phyloP scores from a whole-genome alignment of 2,888 invertebrate genomes.

The Melipona beecheii region DNA sequence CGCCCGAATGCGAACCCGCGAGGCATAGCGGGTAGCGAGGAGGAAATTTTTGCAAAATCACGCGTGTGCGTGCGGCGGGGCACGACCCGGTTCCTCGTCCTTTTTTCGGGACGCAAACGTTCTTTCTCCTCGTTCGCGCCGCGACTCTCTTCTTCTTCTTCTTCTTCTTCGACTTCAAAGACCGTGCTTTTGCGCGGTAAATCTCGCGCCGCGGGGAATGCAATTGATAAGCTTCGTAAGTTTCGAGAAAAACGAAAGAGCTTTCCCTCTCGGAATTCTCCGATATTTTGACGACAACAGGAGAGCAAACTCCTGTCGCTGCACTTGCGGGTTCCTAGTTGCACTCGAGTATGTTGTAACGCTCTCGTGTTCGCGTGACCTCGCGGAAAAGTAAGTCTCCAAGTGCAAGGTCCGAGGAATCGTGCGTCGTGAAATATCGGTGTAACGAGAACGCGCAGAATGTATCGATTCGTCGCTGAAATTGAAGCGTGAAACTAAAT shows the following conservation, averaged over 20 bases:
- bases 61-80: not conserved
- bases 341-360: too few species aligned
- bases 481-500: too few species aligned
- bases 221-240: slow-evolving; percentile 57
- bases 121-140: slow-evolving; percentile 29
- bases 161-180: slow-evolving; percentile 39
- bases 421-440: too few species aligned
- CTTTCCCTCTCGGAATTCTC: slow-evolving; percentile 33
- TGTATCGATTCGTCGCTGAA: too few species aligned
- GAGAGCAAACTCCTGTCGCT: slow-evolving; percentile 2
- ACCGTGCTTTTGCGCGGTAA: slow-evolving; percentile 43
- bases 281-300: not conserved
- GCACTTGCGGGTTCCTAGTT: not conserved
- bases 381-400: too few species aligned
- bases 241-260: slow-evolving; percentile 12
- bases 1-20: slow-evolving; percentile 13
- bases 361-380: too few species aligned
- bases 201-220: slow-evolving; percentile 55
- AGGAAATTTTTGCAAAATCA: slow-evolving; percentile 42
- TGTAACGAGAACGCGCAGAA: too few species aligned
- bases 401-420: too few species aligned
- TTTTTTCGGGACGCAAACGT: slow-evolving; percentile 59
- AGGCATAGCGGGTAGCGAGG: too few species aligned
- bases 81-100: slow-evolving; percentile 18
- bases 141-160: slow-evolving; percentile 34